Base-by-base conservation (phyloP, 2,797 vertebrate species). In the Staurois parvus region DNA sequence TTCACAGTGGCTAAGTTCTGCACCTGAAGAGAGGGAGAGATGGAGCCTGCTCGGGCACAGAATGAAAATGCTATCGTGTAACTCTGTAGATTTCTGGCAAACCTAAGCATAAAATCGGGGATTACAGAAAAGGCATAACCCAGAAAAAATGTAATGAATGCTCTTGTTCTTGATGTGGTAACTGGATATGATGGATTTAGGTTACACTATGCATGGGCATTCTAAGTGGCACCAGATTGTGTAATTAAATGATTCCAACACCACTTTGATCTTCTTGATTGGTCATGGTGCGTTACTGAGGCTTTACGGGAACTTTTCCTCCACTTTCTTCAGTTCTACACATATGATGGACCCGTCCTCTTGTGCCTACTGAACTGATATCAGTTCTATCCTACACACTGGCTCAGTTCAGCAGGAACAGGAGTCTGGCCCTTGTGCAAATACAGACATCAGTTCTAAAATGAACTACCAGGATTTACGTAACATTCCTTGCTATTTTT, bases 1-100 rank as follows among this genome's bases (percentile, higher is more conserved):
- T 99, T 99, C 98, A 99, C 98, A 99, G 98, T 99, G 98, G 98
- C 98, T 99, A 99, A 99, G 98, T 99, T 99, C 98, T 99, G 97
- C 97, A 97, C 96, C 97, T 98, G 96, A 96, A 94, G 95, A 96
- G 96, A 96, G 95, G 94, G 91, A 93, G 93, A 95, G 92, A 85
- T 92, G 91, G 91, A 89, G 88, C 89, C 90, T 83, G 8, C 37
- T 37, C 29, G 84, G 88, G 80, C 75, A 29, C 34, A 62, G 69
- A 66, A 89, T 52, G 85, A 0, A 0, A 52, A 79, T 84, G 30
- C 73, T 62, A 67, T 88, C 73, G 11, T 37, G 13, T 26, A 52
- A 2, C 59, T 28, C 75, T 2, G 78, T 78, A 37, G 34, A 52
- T 24, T 12, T 72, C 52, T 0, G 0, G 28, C 67, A 70, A 42